Conservation (phyloP, 1,140 invertebrate genomes). For the Cherax quadricarinatus region DNA sequence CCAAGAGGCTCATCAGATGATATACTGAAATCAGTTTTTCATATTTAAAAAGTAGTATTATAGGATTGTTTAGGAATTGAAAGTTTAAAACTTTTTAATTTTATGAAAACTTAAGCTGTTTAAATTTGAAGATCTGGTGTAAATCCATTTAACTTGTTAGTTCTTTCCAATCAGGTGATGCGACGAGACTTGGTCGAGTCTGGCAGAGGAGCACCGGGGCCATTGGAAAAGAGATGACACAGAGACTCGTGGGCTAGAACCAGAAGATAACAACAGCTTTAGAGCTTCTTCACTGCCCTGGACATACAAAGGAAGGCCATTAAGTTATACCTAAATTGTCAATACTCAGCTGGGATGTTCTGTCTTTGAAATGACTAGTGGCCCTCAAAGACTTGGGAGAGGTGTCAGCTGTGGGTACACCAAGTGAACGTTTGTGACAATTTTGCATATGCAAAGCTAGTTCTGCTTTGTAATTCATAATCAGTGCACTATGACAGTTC, state of each 20-base stretch:
- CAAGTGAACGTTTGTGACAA: slow-evolving; percentile 2
- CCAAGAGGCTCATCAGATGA: too few relatives aligned
- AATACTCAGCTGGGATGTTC: neutral
- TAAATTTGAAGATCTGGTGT: neutral
- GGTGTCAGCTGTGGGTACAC: neutral
- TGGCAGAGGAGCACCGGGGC: slow-evolving; percentile 42
- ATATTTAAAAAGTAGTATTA: too few relatives aligned
- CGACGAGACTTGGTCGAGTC: slow-evolving; percentile 57
- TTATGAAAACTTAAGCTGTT: too few relatives aligned
- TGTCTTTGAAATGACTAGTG: neutral
- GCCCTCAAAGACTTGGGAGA: neutral
- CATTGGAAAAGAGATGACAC: slow-evolving; percentile 67
- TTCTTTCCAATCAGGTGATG: slow-evolving; percentile 55
- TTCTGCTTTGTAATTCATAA: neutral
- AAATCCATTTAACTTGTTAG: slow-evolving; percentile 7
- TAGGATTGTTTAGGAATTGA: too few relatives aligned
- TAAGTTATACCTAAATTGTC: neutral
- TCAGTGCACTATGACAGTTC: neutral
- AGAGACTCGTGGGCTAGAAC: slow-evolving; percentile 62
- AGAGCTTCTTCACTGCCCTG: neutral
- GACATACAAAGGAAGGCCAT: neutral
- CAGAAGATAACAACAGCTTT: slow-evolving; percentile 53
- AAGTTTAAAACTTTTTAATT: too few relatives aligned
- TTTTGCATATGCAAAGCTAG: neutral
- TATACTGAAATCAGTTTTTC: too few relatives aligned